phyloP scores from a whole-genome alignment of 2,888 invertebrate species.

The Morpho helenor region DNA sequence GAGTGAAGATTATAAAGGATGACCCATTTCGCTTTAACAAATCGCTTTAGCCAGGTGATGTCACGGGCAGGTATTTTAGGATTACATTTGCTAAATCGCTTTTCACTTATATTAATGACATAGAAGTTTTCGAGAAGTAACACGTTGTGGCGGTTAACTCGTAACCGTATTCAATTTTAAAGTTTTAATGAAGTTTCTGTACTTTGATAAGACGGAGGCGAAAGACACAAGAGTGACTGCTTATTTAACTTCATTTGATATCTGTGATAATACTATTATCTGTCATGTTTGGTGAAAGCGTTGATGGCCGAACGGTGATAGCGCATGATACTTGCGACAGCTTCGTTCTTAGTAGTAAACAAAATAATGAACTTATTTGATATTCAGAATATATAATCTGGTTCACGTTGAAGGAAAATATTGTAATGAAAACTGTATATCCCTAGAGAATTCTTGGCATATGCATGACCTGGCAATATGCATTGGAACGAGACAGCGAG shows the following conservation, averaged over 20 bases:
- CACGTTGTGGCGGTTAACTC: conserved; percentile 14
- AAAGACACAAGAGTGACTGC: background rate
- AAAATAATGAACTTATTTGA: too few relatives aligned
- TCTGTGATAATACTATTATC: background rate
- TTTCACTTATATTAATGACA: conserved; percentile 29
- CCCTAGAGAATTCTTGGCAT: too few relatives aligned
- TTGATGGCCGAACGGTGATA: too few relatives aligned
- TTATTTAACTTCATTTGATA: background rate
- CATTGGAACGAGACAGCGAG: too few relatives aligned
- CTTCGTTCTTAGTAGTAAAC: too few relatives aligned
- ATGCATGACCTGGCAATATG: too few relatives aligned
- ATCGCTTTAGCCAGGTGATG: conserved; percentile 39
- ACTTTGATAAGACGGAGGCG: conserved; percentile 6
- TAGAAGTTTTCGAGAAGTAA: conserved; percentile 14
- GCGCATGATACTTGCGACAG: too few relatives aligned
- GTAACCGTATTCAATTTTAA: conserved; percentile 23
- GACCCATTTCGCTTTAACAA: conserved; percentile 7
- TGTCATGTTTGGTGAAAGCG: too few relatives aligned
- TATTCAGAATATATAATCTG: too few relatives aligned
- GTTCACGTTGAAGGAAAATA: too few relatives aligned
- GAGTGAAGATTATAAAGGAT: conserved; percentile 9
- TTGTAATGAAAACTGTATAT: too few relatives aligned
- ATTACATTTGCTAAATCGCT: conserved; percentile 63
- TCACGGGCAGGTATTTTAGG: conserved; percentile 62
- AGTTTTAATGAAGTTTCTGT: conserved; percentile 25